Base-by-base conservation (phyloP, 2,888 invertebrate genomes). In the Dichetophora obliterata region DNA sequence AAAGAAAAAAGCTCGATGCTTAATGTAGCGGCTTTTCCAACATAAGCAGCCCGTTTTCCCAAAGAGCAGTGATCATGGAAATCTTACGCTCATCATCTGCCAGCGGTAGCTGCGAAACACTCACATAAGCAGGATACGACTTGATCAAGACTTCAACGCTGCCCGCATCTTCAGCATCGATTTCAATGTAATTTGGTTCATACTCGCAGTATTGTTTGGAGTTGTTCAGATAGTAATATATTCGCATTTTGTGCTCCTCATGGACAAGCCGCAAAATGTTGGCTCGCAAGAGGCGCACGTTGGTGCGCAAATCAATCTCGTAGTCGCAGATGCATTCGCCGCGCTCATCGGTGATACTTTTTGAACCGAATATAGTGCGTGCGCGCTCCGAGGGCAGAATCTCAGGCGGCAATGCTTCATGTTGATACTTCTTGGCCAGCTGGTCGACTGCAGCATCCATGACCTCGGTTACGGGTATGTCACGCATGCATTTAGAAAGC, bases 211-310 rank as follows among this genome's bases (percentile, higher is more conserved):
- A 97, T 83, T 95, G 93, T 80, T 94, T 91, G 0, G 95, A 94
- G 89, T 98, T 98, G 85, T 97, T 96, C 61, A 93, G 90, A 80
- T 93, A 93, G 88, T 95, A 96, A 89, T 96, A 98, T 48, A 98
- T 84, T 69, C 92, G 91, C 24, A 93, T 89, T 0, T 83, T 83
- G 77, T 90, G 91, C 8, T 92, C 92, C 84, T 95, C 94, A 84
- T 95, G 94, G 0, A 95, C 92, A 83, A 96, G 89, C 79, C 92
- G 90, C 43, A 92, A 68, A 31, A 91, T 90, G 82, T 91, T 90
- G 43, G 90, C 91, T 34, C 93, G 89, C 61, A 93, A 83, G 11
- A 94, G 85, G 71, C 92, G 91, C 0, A 94, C 88, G 90, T 90
- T 84, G 79, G 91, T 91, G 87, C 93, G 91, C 85, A 92, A 89